phyloP scores from a whole-genome alignment of 1,140 invertebrate species.

The Bombus superbus region DNA sequence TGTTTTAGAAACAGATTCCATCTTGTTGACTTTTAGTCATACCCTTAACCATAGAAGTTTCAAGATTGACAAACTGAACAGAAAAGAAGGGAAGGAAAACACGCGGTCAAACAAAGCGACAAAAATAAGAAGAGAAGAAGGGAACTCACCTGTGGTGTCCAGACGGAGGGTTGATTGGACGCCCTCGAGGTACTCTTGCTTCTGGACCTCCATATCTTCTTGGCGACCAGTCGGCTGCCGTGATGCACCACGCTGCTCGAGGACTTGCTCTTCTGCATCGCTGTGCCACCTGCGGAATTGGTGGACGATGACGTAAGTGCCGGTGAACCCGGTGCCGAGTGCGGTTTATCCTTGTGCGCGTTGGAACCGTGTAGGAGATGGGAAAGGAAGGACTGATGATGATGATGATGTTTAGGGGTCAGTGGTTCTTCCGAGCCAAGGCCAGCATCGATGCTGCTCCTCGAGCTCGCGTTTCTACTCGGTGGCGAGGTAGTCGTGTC shows the following conservation, averaged over 20 bases:
- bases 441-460: slow-evolving; percentile 84
- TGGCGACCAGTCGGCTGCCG: slow-evolving; percentile 88
- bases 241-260: slow-evolving; percentile 92
- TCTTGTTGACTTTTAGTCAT: too few species aligned
- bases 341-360: slow-evolving; percentile 81
- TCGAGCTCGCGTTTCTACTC: slow-evolving; percentile 82
- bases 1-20: too few species aligned
- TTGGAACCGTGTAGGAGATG: slow-evolving; percentile 86
- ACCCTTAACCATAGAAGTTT: too few species aligned
- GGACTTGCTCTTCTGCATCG: slow-evolving; percentile 94
- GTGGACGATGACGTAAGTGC: slow-evolving; percentile 79
- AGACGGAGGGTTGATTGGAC: slow-evolving; percentile 83
- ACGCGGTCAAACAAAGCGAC: neutral
- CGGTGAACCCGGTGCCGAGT: slow-evolving; percentile 81
- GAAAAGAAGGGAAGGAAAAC: neutral
- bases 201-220: slow-evolving; percentile 91
- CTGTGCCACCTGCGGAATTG: slow-evolving; percentile 83
- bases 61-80: too few species aligned
- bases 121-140: neutral
- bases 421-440: slow-evolving; percentile 77
- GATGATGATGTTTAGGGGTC: slow-evolving; percentile 84
- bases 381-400: slow-evolving; percentile 87
- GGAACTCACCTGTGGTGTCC: slow-evolving; percentile 91
- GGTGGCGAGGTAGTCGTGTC: slow-evolving; percentile 81
- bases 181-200: slow-evolving; percentile 90